These are phyloP conservation scores for Hermodice carunculata DNA, from an alignment of 2,888 invertebrate species.

Conservation along the genomic window DNA sequence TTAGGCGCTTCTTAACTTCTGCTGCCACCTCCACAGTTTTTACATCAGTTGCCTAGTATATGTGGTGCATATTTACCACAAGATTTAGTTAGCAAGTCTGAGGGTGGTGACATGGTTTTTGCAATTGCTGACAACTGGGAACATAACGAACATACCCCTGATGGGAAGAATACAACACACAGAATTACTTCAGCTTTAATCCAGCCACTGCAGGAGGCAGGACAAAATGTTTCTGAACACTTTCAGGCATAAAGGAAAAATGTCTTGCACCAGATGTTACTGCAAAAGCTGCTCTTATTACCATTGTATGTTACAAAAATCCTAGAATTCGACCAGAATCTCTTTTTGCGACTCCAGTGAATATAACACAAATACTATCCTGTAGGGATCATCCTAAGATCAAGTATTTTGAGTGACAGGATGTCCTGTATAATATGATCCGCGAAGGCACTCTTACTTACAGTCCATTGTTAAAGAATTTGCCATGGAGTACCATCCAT, in stretches of 20 bases:
- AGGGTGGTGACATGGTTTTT: not conserved
- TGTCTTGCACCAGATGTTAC: not conserved
- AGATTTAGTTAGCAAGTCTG: not conserved
- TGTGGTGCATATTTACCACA: not conserved
- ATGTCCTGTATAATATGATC: no score
- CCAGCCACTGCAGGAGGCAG: not conserved
- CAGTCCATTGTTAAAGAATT: no score
- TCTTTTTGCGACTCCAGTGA: not conserved
- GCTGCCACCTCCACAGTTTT: not conserved
- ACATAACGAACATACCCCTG: constrained; percentile 3
- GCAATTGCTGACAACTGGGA: no score
- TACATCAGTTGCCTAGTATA: not conserved
- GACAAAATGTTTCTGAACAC: no score
- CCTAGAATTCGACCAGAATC: not conserved
- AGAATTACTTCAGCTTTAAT: not conserved
- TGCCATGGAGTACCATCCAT: no score
- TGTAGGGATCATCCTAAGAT: no score
- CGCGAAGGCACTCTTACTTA: no score
- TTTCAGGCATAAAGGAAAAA: no score
- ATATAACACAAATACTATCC: not conserved
- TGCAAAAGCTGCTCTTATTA: not conserved
- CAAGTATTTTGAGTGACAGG: no score
- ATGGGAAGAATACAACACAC: not conserved
- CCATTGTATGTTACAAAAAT: not conserved
- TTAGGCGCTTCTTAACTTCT: not conserved